Evolutionary conservation across 23 tunicate species (phyloP), one percentile per base, ranked within the genome.

Genomic region (Oikopleura dioica): DNA sequence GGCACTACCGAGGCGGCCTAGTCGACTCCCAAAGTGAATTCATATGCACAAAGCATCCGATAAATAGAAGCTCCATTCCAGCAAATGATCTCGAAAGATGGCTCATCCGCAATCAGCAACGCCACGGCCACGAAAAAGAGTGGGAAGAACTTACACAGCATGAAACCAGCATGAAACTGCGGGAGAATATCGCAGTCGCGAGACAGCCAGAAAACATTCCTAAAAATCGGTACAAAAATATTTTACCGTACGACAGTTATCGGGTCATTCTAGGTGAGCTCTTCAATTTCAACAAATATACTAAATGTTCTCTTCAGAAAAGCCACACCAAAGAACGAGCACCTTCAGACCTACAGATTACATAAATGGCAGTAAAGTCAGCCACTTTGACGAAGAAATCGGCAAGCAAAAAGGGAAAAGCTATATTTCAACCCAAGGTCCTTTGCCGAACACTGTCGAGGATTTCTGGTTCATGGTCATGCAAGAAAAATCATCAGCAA

Each of bases 181-280:
- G n/a, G n/a, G n/a, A n/a, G n/a, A n/a, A n/a, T n/a, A n/a, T n/a
- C n/a, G n/a, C n/a, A n/a, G n/a, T n/a, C n/a, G n/a, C n/a, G n/a
- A n/a, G n/a, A n/a, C n/a, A n/a, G n/a, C n/a, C n/a, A n/a, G n/a
- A n/a, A n/a, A n/a, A n/a, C n/a, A n/a, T n/a, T n/a, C n/a, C n/a
- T n/a, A 63, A 63, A 63, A 63, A 63, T 63, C 72, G 72, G 26
- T 63, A 63, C 72, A 24, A 31, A 63, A 63, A 63, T 63, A 63
- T 63, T 63, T 23, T 63, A 23, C 72, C 72, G 26, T 63, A 63
- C 26, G 72, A 63, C 33, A 63, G 26, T 12, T 63, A 2, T 16
- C 29, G 72, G 2, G 72, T 63, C 26, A 2, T 9, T 9, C 55
- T 44, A 44, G 55, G 55, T 44, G 55, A 44, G 55, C 16, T 44